Base-by-base conservation (phyloP, 2,888 invertebrate genomes). In the Pammene aurita region DNA sequence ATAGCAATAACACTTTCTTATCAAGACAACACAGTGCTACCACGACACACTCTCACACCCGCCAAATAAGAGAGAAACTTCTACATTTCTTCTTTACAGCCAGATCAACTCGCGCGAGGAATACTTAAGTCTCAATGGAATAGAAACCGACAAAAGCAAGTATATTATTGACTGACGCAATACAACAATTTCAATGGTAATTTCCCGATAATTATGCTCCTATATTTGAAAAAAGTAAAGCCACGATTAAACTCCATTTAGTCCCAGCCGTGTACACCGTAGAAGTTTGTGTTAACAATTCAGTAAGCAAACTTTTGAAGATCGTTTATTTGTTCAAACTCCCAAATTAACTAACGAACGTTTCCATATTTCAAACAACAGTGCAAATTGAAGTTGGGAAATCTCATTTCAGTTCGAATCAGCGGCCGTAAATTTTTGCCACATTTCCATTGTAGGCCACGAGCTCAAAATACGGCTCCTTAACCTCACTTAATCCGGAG, bases 1-100 rank as follows among this genome's bases (percentile, higher is more conserved):
- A 80, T 80, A 78, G 80, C 80, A 84, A 84, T 87, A 85, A 87
- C 80, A 79, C 85, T 86, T 84, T 81, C 87, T 88, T 89, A 88
- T 88, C 87, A 82, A 84, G 81, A 82, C 82, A 82, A 82, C 81
- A 80, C 84, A 86, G 82, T 74, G 74, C 82, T 79, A 78, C 80
- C 75, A 78, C 66, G 66, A 67, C 55, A 71, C 68, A 66, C 66
- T 35, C 58, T 10, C 58, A 34, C 34, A 41, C 50, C 16, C 9
- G 13, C 41, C 38, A 16, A 52, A 57, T 52, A 26, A 34, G 34
- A 38, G 42, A 26, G 67, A 64, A 54, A 54, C 52, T 18, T 55
- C 48, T 41, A 52, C 64, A 58, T 68, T 58, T 58, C 57, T 26
- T 56, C 48, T 44, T 58, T 35, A 64, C 11, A 68, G 44, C n/a